Percentiles rank a stretch among this genome's conserved stretches.
Evolutionary conservation across 1,140 invertebrate species (phyloP).

Genomic region (Sycophila sp.): DNA sequence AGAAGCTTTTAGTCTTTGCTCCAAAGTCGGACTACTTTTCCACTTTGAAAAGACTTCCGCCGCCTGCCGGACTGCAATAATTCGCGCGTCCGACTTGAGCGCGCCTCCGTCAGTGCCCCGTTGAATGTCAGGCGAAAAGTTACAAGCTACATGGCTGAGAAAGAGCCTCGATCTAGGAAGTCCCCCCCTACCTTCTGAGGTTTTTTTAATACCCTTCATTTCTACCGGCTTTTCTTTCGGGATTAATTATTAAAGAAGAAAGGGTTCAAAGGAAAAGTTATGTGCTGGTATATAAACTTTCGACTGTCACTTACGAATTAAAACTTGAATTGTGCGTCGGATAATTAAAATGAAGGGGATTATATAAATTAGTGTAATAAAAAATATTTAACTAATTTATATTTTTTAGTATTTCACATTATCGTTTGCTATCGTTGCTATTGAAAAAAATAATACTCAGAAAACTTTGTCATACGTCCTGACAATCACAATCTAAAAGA

Average conservation of each 20-base stretch:
- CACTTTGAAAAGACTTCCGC: constrained; percentile 45
- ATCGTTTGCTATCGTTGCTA: no score
- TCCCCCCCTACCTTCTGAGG: no score
- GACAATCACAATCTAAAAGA: no score
- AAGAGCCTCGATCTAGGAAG: neutral
- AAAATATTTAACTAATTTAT: no score
- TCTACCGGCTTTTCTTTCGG: neutral
- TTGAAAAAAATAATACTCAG: no score
- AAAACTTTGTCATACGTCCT: no score
- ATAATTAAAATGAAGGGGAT: no score
- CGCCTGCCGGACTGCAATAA: constrained; percentile 19
- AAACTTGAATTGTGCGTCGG: no score
- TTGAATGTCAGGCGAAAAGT: neutral
- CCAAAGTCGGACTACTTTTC: constrained; percentile 54
- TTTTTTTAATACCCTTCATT: neutral
- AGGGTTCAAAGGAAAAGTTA: neutral
- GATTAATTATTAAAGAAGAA: constrained; percentile 10
- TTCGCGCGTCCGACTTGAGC: neutral
- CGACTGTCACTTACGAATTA: no score
- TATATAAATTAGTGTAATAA: no score
- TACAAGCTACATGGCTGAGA: constrained; percentile 3
- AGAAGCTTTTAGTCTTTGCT: constrained; percentile 55
- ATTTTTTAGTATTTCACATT: no score
- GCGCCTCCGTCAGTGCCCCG: neutral
- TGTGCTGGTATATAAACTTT: neutral